Evolutionary conservation across 2,888 invertebrate species (phyloP), one percentile per base, ranked within the genome.

Genomic region (Drosophila meridiana): DNA sequence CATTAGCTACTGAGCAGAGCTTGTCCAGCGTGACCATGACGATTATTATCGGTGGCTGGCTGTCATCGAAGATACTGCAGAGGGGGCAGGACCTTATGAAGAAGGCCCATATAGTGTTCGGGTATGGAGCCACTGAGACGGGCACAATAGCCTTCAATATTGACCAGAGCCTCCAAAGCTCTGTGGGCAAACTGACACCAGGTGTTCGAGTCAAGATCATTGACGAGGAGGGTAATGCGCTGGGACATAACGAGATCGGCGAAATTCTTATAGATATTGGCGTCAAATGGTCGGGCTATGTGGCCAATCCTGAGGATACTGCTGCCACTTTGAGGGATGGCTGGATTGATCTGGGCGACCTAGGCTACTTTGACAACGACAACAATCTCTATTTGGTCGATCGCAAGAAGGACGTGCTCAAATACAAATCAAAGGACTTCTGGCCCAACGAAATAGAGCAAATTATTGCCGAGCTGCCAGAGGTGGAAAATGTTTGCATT

Each of bases 351-450:
- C 78, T 91, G 0, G 93, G 93, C 1, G 93, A 93, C 63, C 43
- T 92, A 42, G 93, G 93, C 9, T 86, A 90, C 56, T 90, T 93
- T 62, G 92, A 93, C 52, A 73, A 86, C 3, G 83, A 90, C 1
- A 89, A 91, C 32, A 78, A 72, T 69, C 71, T 92, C 6, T 89
- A 78, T 72, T 45, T 92, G 9, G 79, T 83, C 20, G 93, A 88
- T 68, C 87, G 93, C 8, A 91, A 88, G 62, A 93, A 92, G 76
- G 92, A 93, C 14, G 82, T 90, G 38, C 63, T 92, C 4, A 92
- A 91, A 69, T 92, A 90, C 73, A 74, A 87, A 9, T 81, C 84
- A n/a, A 87, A 80, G 73, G 83, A 89, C 36, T 85, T 86, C 14
- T 91, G 78, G 71, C 91, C 91, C 58, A 78, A 74, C 11, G 91